Base-by-base conservation (phyloP, 1,140 invertebrate species). In the Trichomalopsis sarcophagae region DNA sequence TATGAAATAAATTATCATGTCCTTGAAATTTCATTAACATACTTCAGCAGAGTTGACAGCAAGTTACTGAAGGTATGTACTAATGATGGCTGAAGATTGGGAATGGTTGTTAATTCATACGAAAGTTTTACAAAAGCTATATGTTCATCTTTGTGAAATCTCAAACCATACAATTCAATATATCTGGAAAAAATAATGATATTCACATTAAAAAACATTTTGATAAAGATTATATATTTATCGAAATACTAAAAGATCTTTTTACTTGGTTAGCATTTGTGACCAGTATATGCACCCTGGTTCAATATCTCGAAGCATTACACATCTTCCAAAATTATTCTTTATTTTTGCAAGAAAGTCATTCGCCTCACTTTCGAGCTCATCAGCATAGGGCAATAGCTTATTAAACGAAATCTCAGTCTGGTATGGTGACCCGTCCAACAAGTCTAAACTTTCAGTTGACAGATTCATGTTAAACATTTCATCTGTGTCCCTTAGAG, bases 131-230 rank as follows among this genome's bases (percentile, higher is more conserved):
- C 95, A 33, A 99, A 95, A 21, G 94, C 90, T 36, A 99, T 94
- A 91, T 99, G 98, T 91, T 99, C 97, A 88, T 97, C 96, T 93
- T 98, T 99, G 2, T 96, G 96, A 92, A 99, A 98, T 89, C 97
- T 97, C 84, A 96, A 91, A 17, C 97, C 97, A 94, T 98, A 98
- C 36, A 98, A 92, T 87, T 95, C 94, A 40, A 98, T 95, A 89
- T 97, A 98, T 89, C 96, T 97, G 89, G 86, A 95, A 94, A 66
- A 23, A 36, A 27, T 55, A 30, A 78, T 78, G 21, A n/a, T 17
- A 80, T 27, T 13, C 5, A 50, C 9, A 17, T 14, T 33, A 78
- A 4, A 2, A 74, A 74, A 74, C 27, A 27, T 27, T 55, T 78
- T 9, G 23, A 79, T 40, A 79, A 33, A 36, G 11, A 6, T 79